These are phyloP conservation scores for Homarus americanus DNA, from an alignment of 1,140 invertebrate genomes.

Conservation along the genomic window DNA sequence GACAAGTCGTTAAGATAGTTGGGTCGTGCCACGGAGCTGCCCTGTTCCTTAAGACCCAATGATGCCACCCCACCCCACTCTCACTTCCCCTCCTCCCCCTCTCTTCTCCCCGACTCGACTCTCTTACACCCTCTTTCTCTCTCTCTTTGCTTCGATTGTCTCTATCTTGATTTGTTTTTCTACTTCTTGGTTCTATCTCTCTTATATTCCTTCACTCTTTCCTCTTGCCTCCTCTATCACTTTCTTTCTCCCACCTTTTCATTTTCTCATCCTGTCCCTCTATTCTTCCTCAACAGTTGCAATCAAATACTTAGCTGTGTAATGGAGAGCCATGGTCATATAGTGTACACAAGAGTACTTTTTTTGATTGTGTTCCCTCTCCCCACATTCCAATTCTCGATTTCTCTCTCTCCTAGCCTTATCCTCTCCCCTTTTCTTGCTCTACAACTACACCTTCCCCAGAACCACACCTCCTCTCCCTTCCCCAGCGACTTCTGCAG, in stretches of 20 bases:
- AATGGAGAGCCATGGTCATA: too few relatives aligned
- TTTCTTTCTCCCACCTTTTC: neutral
- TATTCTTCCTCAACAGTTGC: neutral
- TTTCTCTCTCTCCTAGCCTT: too few relatives aligned
- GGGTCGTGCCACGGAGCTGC: constrained; percentile 13
- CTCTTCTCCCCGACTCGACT: neutral
- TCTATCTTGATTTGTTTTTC: neutral
- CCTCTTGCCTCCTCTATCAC: neutral
- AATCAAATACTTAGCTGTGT: too few relatives aligned
- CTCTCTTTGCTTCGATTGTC: neutral
- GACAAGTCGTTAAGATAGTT: constrained; percentile 62
- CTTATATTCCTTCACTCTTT: neutral
- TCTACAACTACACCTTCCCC: too few relatives aligned
- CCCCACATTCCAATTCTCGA: too few relatives aligned
- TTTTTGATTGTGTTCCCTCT: too few relatives aligned
- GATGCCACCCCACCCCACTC: neutral
- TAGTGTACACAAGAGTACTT: too few relatives aligned
- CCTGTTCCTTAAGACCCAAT: constrained; percentile 42
- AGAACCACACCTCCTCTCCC: too few relatives aligned
- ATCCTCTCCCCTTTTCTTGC: too few relatives aligned
- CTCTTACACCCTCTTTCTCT: neutral
- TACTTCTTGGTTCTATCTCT: neutral
- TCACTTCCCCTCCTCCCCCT: neutral
- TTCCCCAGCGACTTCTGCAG: too few relatives aligned
- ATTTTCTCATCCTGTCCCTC: neutral